phyloP scores from a whole-genome alignment of 2,113 vertebrate species.

The Dasypus novemcinctus region DNA sequence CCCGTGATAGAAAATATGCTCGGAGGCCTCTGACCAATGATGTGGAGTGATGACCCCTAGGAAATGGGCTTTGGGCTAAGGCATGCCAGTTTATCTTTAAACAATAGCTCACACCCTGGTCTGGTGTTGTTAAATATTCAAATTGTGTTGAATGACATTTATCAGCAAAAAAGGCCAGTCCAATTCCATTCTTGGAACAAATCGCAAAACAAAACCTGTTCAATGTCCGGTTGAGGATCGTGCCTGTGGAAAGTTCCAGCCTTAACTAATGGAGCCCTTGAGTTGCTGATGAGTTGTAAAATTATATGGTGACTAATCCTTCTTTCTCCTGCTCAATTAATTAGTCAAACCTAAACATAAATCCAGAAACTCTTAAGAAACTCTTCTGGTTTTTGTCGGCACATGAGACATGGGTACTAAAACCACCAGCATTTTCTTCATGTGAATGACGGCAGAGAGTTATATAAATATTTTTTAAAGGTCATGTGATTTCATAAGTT shows the following conservation, averaged over 20 bases:
- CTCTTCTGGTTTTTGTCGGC: neutral
- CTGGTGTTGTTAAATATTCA: neutral
- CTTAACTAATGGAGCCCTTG: neutral
- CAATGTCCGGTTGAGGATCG: neutral
- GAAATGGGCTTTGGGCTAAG: neutral
- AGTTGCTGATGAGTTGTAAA: slow-evolving; percentile 32
- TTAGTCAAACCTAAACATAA: slow-evolving; percentile 50
- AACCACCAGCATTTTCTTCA: neutral
- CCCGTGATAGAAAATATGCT: neutral
- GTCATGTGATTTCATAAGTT: slow-evolving; percentile 26
- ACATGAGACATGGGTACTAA: neutral
- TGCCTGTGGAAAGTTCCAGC: slow-evolving; percentile 6
- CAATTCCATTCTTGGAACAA: slow-evolving; percentile 50
- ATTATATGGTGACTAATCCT: slow-evolving; percentile 9
- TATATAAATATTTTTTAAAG: slow-evolving; percentile 51
- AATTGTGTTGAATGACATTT: slow-evolving; percentile 3
- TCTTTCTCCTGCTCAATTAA: slow-evolving; percentile 40
- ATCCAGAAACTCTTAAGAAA: slow-evolving; percentile 42
- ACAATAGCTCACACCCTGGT: neutral
- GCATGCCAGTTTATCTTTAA: neutral
- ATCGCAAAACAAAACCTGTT: slow-evolving; percentile 11
- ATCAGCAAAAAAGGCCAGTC: slow-evolving; percentile 7
- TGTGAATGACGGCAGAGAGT: neutral
- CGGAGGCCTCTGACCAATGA: neutral
- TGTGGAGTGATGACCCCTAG: neutral